Evolutionary conservation across 2,888 invertebrate genomes (phyloP).

Genomic region (Acronicta psi): DNA sequence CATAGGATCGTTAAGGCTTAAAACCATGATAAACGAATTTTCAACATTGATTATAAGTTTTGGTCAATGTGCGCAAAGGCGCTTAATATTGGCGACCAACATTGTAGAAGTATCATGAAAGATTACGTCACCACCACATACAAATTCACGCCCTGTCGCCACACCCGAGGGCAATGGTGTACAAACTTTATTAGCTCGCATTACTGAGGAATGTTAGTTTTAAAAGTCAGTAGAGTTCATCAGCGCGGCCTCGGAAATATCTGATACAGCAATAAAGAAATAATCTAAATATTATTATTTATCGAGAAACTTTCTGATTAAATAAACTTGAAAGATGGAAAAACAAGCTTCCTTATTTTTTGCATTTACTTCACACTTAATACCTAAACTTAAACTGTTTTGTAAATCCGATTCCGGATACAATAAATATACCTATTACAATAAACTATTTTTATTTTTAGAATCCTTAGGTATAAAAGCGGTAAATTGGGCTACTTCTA

Average conservation of each 20-base stretch:
- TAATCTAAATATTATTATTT: too few relatives aligned
- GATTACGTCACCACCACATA: conserved; percentile 52
- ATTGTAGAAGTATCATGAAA: conserved; percentile 23
- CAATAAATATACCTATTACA: too few relatives aligned
- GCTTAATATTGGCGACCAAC: conserved; percentile 6
- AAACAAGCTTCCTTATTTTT: too few relatives aligned
- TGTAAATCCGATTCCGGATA: too few relatives aligned
- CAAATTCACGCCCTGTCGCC: conserved; percentile 47
- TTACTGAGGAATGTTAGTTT: conserved; percentile 29
- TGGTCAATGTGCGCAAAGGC: conserved; percentile 3
- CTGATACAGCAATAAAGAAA: too few relatives aligned
- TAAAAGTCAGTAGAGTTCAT: too few relatives aligned
- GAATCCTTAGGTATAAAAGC: not conserved
- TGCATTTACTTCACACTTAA: too few relatives aligned
- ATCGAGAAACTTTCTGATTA: too few relatives aligned
- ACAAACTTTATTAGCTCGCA: conserved; percentile 37
- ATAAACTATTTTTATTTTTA: not conserved
- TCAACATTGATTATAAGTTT: not conserved
- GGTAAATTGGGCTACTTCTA: not conserved
- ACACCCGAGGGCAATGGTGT: conserved; percentile 31
- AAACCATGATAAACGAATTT: conserved; percentile 1
- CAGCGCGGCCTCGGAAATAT: too few relatives aligned
- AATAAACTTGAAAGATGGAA: too few relatives aligned
- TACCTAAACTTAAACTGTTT: too few relatives aligned
- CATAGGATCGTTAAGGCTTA: too few relatives aligned